Conservation (phyloP, 2,797 vertebrate genomes). For the Thalassophryne amazonica region DNA sequence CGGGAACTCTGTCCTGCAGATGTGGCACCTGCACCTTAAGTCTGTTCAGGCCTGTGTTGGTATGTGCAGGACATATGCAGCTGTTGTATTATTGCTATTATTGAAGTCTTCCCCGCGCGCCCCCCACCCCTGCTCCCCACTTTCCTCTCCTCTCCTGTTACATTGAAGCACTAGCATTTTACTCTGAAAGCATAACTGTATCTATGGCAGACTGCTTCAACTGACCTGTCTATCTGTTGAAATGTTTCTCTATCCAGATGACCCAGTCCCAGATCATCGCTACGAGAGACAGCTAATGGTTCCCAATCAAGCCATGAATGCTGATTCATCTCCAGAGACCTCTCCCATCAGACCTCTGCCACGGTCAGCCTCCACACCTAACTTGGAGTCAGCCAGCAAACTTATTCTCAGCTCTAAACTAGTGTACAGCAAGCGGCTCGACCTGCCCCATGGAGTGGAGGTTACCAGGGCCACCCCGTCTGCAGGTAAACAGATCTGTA, state of each 20-base stretch:
- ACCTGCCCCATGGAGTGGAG: slow-evolving; percentile 91
- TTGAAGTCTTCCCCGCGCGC: too few relatives aligned
- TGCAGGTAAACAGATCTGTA: slow-evolving; percentile 81
- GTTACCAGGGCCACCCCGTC: slow-evolving; percentile 95
- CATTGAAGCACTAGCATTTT: neutral
- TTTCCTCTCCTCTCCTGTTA: neutral
- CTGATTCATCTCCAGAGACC: slow-evolving; percentile 87
- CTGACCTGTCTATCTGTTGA: neutral
- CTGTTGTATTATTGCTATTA: neutral
- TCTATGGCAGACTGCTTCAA: neutral
- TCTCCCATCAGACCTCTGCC: slow-evolving; percentile 86
- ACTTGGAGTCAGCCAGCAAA: slow-evolving; percentile 97
- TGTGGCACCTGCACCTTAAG: slow-evolving; percentile 98
- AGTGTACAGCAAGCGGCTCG: slow-evolving; percentile 90
- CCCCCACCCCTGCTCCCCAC: too few relatives aligned
- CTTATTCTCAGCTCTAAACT: slow-evolving; percentile 94
- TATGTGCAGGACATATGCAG: slow-evolving; percentile 62
- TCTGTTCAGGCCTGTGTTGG: slow-evolving; percentile 94
- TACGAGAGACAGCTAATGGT: slow-evolving; percentile 86
- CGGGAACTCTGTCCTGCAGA: slow-evolving; percentile 90
- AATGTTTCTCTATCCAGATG: slow-evolving; percentile 70
- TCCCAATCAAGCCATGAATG: slow-evolving; percentile 79
- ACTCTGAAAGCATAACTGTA: neutral
- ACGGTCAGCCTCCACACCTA: slow-evolving; percentile 94
- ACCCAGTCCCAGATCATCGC: slow-evolving; percentile 68